Conservation (phyloP, 2,888 invertebrate species). For the Eupeodes latifasciatus region DNA sequence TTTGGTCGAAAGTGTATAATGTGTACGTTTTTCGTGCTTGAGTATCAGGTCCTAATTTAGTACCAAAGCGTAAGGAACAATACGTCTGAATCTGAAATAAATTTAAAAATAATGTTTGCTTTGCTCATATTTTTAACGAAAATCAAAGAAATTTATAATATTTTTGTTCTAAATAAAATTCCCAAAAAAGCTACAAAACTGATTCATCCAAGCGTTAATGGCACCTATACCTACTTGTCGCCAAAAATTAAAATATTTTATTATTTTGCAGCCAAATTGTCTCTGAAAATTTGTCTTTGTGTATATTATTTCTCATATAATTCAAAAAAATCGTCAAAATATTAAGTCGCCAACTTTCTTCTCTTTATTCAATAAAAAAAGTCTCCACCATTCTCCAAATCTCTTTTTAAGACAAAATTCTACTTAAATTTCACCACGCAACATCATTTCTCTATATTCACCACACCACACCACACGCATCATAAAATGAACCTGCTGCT, state of each 20-base stretch:
- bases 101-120: too few relatives aligned
- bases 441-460: conserved; percentile 17
- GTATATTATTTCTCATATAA: conserved; percentile 17
- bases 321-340: background rate
- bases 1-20: too few relatives aligned
- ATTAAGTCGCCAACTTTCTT: conserved; percentile 20
- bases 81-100: too few relatives aligned
- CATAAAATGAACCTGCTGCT: background rate
- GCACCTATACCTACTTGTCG: conserved; percentile 17
- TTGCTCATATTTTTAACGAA: too few relatives aligned
- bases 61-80: too few relatives aligned
- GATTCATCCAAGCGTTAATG: conserved; percentile 58
- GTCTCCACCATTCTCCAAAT: conserved; percentile 16
- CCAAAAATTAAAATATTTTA: conserved; percentile 20
- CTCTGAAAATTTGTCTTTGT: conserved; percentile 36
- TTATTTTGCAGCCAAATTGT: conserved; percentile 45
- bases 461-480: conserved; percentile 66
- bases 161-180: conserved; percentile 40
- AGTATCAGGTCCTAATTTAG: too few relatives aligned
- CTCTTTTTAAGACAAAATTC: background rate
- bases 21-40: too few relatives aligned
- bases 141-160: too few relatives aligned
- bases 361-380: conserved; percentile 4
- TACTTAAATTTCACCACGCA: conserved; percentile 43
- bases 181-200: conserved; percentile 40